Conservation (phyloP, 2,113 vertebrate species). For the Amazona vittata region DNA sequence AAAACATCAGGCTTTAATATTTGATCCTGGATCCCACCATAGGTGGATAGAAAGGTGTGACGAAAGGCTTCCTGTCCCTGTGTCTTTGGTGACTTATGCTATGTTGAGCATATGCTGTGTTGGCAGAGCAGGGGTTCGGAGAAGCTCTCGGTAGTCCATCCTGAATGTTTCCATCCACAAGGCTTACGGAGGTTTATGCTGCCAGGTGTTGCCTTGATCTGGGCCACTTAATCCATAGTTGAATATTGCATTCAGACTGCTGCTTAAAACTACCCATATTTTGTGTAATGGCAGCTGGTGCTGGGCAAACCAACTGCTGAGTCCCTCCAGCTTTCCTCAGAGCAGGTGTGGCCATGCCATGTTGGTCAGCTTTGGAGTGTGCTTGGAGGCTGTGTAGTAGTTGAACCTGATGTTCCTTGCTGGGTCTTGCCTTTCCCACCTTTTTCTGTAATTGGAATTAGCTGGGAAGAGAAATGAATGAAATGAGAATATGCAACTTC, state of each 20-base stretch:
- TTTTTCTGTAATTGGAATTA: not conserved
- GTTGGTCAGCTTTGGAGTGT: not conserved
- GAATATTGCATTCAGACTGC: not conserved
- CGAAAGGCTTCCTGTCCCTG: not conserved
- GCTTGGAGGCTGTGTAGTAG: not conserved
- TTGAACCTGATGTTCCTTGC: not conserved
- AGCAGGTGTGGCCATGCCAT: accelerated
- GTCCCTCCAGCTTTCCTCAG: not conserved
- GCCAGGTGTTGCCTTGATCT: not conserved
- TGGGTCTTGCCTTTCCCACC: not conserved
- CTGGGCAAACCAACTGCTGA: not conserved
- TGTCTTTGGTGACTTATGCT: not conserved
- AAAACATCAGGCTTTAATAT: not conserved
- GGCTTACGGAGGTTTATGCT: not conserved
- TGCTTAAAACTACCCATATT: not conserved
- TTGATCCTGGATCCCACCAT: not conserved
- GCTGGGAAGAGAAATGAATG: not conserved
- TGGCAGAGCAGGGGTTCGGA: not conserved
- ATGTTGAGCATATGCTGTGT: not conserved
- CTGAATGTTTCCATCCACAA: not conserved
- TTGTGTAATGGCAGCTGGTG: not conserved
- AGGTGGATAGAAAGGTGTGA: not conserved
- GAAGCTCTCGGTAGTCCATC: not conserved
- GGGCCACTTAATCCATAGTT: not conserved
- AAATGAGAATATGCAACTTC: not conserved